A percentile compares a stretch with the other conserved stretches of the same genome.
Evolutionary conservation across 2,888 invertebrate species (phyloP).

Genomic region (Brachycybe producta): DNA sequence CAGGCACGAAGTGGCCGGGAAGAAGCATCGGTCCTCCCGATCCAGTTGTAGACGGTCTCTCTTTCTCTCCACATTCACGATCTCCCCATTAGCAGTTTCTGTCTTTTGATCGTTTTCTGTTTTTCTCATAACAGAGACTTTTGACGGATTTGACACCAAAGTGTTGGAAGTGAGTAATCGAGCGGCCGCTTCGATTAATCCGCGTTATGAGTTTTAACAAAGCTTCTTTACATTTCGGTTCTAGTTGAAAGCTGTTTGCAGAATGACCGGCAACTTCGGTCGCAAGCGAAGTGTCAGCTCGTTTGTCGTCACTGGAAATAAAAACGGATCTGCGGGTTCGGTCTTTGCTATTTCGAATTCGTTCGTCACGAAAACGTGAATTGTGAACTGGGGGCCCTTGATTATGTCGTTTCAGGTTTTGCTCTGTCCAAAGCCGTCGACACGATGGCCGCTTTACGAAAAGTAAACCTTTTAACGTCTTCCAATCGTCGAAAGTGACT

Average conservation of each 20-base stretch:
- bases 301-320: slow-evolving; percentile 73
- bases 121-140: slow-evolving; percentile 46
- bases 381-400: no score
- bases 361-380: no score
- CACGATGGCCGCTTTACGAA: slow-evolving; percentile 50
- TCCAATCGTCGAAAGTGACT: no score
- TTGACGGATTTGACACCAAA: slow-evolving; percentile 75
- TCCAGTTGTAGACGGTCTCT: slow-evolving; percentile 65
- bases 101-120: slow-evolving; percentile 24
- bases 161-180: slow-evolving; percentile 49
- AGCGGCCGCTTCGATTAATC: slow-evolving; percentile 2
- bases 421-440: slow-evolving; percentile 59
- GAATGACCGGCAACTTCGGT: slow-evolving; percentile 85
- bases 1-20: slow-evolving; percentile 72
- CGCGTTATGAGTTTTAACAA: slow-evolving; percentile 10
- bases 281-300: slow-evolving; percentile 59
- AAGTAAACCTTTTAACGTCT: slow-evolving; percentile 31
- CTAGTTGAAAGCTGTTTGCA: slow-evolving; percentile 55
- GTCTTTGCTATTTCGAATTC: no score
- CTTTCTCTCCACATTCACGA: no score
- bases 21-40: slow-evolving; percentile 83
- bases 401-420: slow-evolving; percentile 51
- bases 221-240: neutral
- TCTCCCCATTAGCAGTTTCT: slow-evolving; percentile 5
- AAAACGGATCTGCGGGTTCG: slow-evolving; percentile 60